Evolutionary conservation across 2,113 vertebrate species (phyloP).

Genomic region (Pelecanus crispus): DNA sequence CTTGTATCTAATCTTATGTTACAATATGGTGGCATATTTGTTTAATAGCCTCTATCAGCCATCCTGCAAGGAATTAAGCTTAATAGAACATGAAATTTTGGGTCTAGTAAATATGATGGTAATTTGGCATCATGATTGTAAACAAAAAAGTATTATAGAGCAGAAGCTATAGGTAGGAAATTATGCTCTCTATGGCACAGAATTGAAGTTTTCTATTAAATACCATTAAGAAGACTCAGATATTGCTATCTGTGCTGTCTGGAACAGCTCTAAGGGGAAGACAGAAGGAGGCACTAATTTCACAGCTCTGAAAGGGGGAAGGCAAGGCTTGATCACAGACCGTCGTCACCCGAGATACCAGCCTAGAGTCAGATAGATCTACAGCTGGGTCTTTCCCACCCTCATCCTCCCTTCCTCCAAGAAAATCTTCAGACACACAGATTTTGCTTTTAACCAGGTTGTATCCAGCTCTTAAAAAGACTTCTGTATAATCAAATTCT

Average conservation of each 20-base stretch:
- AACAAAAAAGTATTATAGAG: not conserved
- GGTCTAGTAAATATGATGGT: not conserved
- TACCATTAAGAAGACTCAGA: not conserved
- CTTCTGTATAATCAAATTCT: not conserved
- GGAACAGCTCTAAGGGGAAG: not conserved
- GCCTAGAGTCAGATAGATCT: not conserved
- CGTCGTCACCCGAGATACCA: rapidly evolving
- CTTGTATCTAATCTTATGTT: not conserved
- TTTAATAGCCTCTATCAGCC: not conserved
- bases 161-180: not conserved
- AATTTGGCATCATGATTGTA: not conserved
- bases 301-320: not conserved
- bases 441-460: not conserved
- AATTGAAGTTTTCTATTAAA: not conserved
- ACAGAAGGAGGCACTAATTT: not conserved
- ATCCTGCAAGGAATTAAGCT: not conserved
- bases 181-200: not conserved
- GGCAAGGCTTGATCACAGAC: not conserved
- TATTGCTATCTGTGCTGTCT: not conserved
- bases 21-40: not conserved
- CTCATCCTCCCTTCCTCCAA: not conserved
- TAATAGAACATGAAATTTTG: not conserved
- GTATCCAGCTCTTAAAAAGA: not conserved
- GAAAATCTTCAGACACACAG: not conserved
- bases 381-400: not conserved